Conservation (phyloP, 2,113 vertebrate species). For the Lagopus leucura region DNA sequence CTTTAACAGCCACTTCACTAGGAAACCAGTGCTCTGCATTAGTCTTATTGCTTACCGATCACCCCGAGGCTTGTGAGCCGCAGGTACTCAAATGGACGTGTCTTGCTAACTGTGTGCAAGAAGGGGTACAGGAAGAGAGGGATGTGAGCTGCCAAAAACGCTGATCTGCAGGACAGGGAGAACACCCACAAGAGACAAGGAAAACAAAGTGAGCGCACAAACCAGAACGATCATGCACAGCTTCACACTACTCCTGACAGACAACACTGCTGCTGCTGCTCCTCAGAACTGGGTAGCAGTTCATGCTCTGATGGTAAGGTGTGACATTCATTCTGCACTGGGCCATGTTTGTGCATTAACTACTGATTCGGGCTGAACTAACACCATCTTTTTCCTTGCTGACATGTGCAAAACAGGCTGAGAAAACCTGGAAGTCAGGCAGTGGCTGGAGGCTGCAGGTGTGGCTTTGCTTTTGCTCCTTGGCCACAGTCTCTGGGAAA, state of each 20-base stretch:
- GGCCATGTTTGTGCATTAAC: neutral
- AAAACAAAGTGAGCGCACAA: neutral
- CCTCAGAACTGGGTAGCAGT: neutral
- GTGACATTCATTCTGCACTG: neutral
- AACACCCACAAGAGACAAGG: neutral
- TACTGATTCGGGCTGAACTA: neutral
- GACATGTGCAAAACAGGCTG: rapidly evolving
- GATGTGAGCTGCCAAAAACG: constrained; percentile 96
- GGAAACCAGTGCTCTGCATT: neutral
- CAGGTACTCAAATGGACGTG: constrained; percentile 95
- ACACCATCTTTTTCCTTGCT: neutral
- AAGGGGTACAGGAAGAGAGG: constrained; percentile 97
- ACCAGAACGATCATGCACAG: neutral
- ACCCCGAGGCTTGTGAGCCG: constrained; percentile 96
- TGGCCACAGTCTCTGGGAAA: neutral
- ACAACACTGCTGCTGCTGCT: neutral
- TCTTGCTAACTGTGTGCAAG: constrained; percentile 98
- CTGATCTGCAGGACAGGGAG: constrained; percentile 82
- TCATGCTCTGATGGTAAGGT: neutral
- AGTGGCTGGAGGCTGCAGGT: neutral
- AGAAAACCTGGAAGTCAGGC: neutral
- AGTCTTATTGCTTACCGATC: constrained; percentile 83
- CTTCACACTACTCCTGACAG: neutral
- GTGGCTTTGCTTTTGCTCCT: neutral
- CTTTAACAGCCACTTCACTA: neutral